phyloP scores from a whole-genome alignment of 2,888 invertebrate genomes.

The Sepiola atlantica region DNA sequence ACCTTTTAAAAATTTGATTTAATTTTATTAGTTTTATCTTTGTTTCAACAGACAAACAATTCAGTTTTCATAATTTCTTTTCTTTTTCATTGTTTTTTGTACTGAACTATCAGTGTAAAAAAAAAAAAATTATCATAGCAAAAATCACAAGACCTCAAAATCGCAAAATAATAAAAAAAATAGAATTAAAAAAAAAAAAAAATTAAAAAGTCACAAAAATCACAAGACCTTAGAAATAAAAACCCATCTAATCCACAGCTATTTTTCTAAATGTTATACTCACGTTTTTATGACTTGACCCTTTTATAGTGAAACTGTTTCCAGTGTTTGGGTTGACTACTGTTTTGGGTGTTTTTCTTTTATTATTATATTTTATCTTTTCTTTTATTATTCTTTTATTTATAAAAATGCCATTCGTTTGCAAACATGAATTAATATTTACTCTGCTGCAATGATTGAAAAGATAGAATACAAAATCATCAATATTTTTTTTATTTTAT shows the following conservation, averaged over 20 bases:
- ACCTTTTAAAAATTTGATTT: neutral
- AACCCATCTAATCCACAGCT: no score
- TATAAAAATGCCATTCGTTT: no score
- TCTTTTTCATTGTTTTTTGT: neutral
- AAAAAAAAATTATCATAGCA: neutral
- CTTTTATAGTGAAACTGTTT: neutral
- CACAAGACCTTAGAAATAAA: no score
- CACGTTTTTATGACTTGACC: neutral
- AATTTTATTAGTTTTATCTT: neutral
- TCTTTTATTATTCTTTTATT: no score
- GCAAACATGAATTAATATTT: conserved; percentile 8
- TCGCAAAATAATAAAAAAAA: no score
- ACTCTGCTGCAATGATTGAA: neutral
- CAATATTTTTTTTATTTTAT: neutral
- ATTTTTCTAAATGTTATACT: no score
- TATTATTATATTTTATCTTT: neutral
- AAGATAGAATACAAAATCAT: neutral
- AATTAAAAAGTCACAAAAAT: no score
- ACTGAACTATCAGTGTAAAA: neutral
- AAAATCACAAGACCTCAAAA: no score
- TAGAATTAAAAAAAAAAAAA: no score
- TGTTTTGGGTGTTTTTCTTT: neutral
- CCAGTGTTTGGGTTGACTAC: no score
- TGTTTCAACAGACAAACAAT: neutral
- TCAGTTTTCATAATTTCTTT: neutral